These are phyloP conservation scores for Alligator sinensis DNA, from an alignment of 2,113 vertebrate species.

Conservation along the genomic window DNA sequence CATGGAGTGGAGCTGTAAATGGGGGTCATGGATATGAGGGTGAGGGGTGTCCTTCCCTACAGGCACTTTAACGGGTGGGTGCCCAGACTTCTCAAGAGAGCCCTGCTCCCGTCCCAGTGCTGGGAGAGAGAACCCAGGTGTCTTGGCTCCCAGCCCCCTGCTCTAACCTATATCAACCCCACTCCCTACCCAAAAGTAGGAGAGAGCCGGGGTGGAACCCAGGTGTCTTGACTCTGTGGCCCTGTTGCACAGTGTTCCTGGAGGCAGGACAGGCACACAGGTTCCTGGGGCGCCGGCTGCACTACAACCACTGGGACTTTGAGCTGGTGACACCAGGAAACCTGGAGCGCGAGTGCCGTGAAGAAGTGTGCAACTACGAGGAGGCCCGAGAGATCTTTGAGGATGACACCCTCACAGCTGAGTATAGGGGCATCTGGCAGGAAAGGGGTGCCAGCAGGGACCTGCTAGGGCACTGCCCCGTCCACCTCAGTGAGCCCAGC, in stretches of 20 bases:
- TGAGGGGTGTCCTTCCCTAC: too few relatives aligned
- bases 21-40: too few relatives aligned
- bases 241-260: conserved; percentile 73
- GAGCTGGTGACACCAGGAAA: conserved; percentile 83
- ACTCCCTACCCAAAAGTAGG: background rate
- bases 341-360: conserved; percentile 87
- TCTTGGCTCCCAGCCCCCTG: background rate
- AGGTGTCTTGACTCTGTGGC: background rate
- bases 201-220: background rate
- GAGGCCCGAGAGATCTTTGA: conserved; percentile 91
- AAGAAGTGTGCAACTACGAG: conserved; percentile 87
- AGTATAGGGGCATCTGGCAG: conserved; percentile 45
- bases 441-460: too few relatives aligned
- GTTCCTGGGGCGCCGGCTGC: conserved; percentile 83
- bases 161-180: background rate
- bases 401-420: conserved; percentile 81
- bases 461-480: too few relatives aligned
- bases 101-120: too few relatives aligned
- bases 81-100: too few relatives aligned
- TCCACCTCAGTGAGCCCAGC: background rate
- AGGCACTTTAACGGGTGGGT: too few relatives aligned
- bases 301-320: conserved; percentile 82
- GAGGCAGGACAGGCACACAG: conserved; percentile 73
- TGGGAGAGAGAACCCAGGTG: background rate
- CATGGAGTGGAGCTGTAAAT: too few relatives aligned